Conservation (phyloP, 1,140 invertebrate species). For the Aphelenchoides besseyi region DNA sequence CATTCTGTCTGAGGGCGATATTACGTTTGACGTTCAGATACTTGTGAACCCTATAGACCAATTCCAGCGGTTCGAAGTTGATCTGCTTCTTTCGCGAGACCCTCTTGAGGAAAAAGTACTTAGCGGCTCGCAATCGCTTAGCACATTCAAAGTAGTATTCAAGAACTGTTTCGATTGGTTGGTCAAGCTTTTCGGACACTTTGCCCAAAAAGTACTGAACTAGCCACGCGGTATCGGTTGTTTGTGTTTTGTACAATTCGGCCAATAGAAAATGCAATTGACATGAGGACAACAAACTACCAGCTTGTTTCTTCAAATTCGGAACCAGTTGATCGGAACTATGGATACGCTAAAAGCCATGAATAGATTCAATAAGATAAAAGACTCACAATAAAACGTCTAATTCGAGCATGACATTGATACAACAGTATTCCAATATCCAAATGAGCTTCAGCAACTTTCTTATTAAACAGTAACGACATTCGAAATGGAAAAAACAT, state of each 20-base stretch:
- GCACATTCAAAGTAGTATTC: constrained; percentile 36
- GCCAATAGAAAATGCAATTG: constrained; percentile 31
- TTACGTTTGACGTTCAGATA: neutral
- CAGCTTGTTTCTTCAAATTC: constrained; percentile 6
- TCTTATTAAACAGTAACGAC: constrained; percentile 34
- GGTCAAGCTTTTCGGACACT: constrained; percentile 41
- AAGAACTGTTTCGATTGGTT: constrained; percentile 35
- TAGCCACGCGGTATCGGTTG: constrained; percentile 39
- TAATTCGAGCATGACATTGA: constrained; percentile 39
- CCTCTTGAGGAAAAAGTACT: constrained; percentile 35
- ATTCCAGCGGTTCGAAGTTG: constrained; percentile 44
- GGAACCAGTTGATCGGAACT: constrained; percentile 12
- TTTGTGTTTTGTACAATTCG: constrained; percentile 26
- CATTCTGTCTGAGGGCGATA: neutral
- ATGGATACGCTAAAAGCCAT: constrained; percentile 16
- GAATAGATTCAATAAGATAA: constrained; percentile 6
- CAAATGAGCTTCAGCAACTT: constrained; percentile 38
- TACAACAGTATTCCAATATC: constrained; percentile 41
- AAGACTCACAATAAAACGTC: constrained; percentile 32
- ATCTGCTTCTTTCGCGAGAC: constrained; percentile 44
- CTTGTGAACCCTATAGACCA: constrained; percentile 42
- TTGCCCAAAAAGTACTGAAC: constrained; percentile 41
- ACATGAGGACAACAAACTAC: constrained; percentile 28
- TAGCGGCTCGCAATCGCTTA: constrained; percentile 34
- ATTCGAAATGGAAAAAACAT: constrained; percentile 43